Evolutionary conservation across 2,888 invertebrate species (phyloP).

Genomic region (Hemithea aestivaria): DNA sequence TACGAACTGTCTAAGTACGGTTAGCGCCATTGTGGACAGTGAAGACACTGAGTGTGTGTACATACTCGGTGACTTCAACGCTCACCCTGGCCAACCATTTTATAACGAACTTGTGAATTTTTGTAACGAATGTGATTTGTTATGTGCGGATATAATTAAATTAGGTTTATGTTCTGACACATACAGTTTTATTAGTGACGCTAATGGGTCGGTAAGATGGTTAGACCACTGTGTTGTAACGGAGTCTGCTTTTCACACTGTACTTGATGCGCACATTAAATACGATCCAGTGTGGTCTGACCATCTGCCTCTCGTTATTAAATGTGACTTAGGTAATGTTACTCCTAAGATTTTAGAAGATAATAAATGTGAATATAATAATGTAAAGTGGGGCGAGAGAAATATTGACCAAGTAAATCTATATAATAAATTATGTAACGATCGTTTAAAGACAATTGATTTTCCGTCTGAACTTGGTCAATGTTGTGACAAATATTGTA

Average conservation of each 20-base stretch:
- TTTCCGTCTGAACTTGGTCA: too few species aligned
- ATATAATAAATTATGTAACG: too few species aligned
- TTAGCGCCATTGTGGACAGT: not conserved
- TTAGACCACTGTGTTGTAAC: conserved; percentile 15
- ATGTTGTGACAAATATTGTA: too few species aligned
- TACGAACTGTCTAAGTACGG: too few species aligned
- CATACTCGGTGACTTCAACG: not conserved
- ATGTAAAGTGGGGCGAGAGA: too few species aligned
- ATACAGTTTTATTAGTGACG: too few species aligned
- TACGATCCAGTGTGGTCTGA: not conserved
- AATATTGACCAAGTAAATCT: too few species aligned
- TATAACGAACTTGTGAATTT: conserved; percentile 13
- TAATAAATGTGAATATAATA: too few species aligned
- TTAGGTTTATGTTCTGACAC: conserved; percentile 5
- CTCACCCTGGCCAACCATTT: conserved; percentile 8
- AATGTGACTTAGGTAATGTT: not conserved
- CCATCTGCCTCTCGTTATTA: not conserved
- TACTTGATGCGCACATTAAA: not conserved
- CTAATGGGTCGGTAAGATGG: conserved; percentile 2
- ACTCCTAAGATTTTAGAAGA: too few species aligned
- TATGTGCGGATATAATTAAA: conserved; percentile 12
- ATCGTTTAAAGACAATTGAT: too few species aligned
- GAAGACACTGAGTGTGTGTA: conserved; percentile 1
- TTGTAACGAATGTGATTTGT: conserved; percentile 11
- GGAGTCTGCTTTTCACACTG: conserved; percentile 7